Conservation (phyloP, 2,113 vertebrate genomes). For the Oryzias melastigma region DNA sequence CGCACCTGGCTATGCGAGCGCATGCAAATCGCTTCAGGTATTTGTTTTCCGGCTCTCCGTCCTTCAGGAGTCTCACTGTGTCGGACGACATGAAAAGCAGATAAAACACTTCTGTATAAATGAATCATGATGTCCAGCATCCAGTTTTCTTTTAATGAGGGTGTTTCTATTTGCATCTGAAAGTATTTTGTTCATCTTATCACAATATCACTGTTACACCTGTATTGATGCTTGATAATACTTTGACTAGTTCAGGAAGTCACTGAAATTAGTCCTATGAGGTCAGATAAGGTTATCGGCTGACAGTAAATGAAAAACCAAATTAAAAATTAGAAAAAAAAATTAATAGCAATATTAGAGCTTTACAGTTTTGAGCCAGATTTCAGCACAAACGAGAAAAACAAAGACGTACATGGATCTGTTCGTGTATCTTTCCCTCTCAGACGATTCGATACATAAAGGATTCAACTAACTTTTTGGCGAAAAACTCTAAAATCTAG, state of each 20-base stretch:
- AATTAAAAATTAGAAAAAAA: too few relatives aligned
- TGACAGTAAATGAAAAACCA: too few relatives aligned
- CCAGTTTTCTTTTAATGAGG: slow-evolving; percentile 33
- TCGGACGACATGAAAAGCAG: slow-evolving; percentile 11
- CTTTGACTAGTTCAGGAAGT: slow-evolving; percentile 23
- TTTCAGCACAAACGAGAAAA: too few relatives aligned
- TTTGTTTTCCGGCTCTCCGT: slow-evolving; percentile 23
- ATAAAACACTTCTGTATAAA: slow-evolving; percentile 20
- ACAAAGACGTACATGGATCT: too few relatives aligned
- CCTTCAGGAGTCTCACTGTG: slow-evolving; percentile 19
- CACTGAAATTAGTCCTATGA: too few relatives aligned
- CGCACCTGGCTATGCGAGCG: background rate
- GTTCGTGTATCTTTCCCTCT: too few relatives aligned
- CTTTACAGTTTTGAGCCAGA: too few relatives aligned
- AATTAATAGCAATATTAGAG: too few relatives aligned
- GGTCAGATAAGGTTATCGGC: too few relatives aligned
- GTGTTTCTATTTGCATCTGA: background rate
- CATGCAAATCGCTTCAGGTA: slow-evolving; percentile 7
- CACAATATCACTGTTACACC: slow-evolving; percentile 35
- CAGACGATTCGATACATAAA: too few relatives aligned
- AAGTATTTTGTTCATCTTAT: slow-evolving; percentile 21
- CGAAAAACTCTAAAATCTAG: too few relatives aligned
- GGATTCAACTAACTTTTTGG: too few relatives aligned
- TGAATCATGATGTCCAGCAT: slow-evolving; percentile 12
- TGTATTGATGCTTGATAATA: slow-evolving; percentile 59